Evolutionary conservation across 2,797 vertebrate genomes (phyloP).

Genomic region (Malacoraja senta): DNA sequence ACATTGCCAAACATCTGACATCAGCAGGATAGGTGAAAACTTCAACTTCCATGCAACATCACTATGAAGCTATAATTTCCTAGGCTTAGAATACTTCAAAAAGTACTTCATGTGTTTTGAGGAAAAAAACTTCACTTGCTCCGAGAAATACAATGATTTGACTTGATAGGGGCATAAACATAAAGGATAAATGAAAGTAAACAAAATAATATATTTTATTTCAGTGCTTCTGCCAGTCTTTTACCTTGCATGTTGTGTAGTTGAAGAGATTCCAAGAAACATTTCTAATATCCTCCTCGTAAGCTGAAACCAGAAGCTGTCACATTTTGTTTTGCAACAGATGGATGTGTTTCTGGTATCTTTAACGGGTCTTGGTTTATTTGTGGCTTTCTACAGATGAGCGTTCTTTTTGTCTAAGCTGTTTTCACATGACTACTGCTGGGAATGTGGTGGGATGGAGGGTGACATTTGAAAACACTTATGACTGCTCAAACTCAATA

Average conservation of each 20-base stretch:
- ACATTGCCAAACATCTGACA: not conserved
- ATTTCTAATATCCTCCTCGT: not conserved
- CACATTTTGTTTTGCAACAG: conserved; percentile 9
- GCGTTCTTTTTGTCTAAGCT: not conserved
- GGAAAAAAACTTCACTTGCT: not conserved
- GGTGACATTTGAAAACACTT: not conserved
- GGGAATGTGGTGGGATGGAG: not conserved
- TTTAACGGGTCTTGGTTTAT: conserved; percentile 22
- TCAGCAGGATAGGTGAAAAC: not conserved
- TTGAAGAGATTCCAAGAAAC: conserved; percentile 16
- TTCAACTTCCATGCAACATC: not conserved
- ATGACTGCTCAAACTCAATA: not conserved
- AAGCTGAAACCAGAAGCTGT: not conserved
- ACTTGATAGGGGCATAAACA: not conserved
- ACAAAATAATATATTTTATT: not conserved
- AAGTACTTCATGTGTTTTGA: not conserved
- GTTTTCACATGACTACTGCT: not conserved
- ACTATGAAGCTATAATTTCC: not conserved
- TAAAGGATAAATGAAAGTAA: not conserved
- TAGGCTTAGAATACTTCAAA: not conserved
- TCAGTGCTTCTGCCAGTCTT: not conserved
- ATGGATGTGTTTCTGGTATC: conserved; percentile 5
- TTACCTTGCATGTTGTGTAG: not conserved
- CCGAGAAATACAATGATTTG: not conserved
- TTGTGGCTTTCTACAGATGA: not conserved